phyloP scores from a whole-genome alignment of 2,113 vertebrate genomes.

The Carlito syrichta region DNA sequence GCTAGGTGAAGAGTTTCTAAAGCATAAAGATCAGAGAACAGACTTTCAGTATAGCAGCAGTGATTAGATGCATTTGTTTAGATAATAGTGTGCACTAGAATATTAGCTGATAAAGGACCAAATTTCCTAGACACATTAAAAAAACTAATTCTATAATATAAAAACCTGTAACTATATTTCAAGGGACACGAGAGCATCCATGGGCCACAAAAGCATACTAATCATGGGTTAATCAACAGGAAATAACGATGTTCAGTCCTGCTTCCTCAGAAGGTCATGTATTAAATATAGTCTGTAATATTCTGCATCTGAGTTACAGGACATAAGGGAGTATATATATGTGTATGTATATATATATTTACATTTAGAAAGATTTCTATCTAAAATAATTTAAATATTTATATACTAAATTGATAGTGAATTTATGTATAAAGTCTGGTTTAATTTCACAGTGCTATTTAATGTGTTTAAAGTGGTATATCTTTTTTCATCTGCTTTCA shows the following conservation, averaged over 20 bases:
- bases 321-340: not conserved
- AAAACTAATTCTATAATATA: not conserved
- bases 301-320: not conserved
- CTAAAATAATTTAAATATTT: conserved; percentile 28
- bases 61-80: not conserved
- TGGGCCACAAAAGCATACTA: not conserved
- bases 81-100: not conserved
- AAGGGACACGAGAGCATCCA: not conserved
- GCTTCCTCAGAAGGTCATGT: not conserved
- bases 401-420: not conserved
- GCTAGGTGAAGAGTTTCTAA: not conserved
- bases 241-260: not conserved
- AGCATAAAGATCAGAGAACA: not conserved
- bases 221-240: not conserved
- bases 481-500: not conserved
- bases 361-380: conserved; percentile 13
- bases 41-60: not conserved
- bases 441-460: not conserved
- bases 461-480: not conserved
- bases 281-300: not conserved
- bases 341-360: no score
- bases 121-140: not conserved
- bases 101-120: not conserved
- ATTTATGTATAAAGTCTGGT: not conserved
- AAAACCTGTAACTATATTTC: not conserved